Conservation (phyloP, 2,888 invertebrate genomes). For the Acanthosepion esculentum region DNA sequence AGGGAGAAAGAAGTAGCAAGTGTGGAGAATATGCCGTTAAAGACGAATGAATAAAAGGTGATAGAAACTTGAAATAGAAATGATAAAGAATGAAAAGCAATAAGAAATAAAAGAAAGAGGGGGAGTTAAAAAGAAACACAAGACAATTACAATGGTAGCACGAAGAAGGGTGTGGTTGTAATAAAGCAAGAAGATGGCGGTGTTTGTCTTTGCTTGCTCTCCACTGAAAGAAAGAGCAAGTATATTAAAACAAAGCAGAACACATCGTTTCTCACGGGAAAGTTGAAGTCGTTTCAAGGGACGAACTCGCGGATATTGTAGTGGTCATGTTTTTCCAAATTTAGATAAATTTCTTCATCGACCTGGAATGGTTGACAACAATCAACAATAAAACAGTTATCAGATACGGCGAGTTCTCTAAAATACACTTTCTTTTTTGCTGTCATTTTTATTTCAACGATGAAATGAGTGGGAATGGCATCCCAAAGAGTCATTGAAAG, state of each 20-base stretch:
- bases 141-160: background rate
- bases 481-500: background rate
- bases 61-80: background rate
- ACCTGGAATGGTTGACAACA: constrained; percentile 33
- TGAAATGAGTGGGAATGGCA: background rate
- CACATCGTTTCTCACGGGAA: constrained; percentile 13
- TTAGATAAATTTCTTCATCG: constrained; percentile 12
- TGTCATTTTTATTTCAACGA: too few species aligned
- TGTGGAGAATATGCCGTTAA: too few species aligned
- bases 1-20: too few species aligned
- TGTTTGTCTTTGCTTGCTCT: background rate
- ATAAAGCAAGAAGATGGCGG: background rate
- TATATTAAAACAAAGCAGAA: constrained; percentile 13
- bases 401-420: background rate
- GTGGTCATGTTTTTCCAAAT: constrained; percentile 22
- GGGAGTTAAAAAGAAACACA: background rate
- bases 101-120: background rate
- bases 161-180: background rate
- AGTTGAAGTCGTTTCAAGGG: background rate
- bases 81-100: background rate
- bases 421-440: background rate
- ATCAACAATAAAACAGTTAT: background rate
- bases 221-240: background rate
- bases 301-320: constrained; percentile 12
- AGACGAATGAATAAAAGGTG: too few species aligned